Conservation (phyloP, 2,888 invertebrate species). For the Sphaerophoria rueppellii region DNA sequence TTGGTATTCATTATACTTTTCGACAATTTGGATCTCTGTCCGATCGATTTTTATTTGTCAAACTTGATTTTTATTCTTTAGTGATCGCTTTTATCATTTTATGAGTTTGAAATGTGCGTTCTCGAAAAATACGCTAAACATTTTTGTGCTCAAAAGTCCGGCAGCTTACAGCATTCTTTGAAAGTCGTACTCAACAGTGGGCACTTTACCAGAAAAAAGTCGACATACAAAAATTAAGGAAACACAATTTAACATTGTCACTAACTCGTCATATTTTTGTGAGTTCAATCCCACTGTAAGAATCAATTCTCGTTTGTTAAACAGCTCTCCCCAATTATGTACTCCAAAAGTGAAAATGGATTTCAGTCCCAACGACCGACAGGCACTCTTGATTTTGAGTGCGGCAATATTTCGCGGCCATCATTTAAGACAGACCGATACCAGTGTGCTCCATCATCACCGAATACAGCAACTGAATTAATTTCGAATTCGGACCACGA, state of each 20-base stretch:
- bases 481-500: slow-evolving; percentile 71
- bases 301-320: background rate
- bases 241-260: background rate
- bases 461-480: slow-evolving; percentile 47
- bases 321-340: slow-evolving; percentile 56
- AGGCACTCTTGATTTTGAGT: slow-evolving; percentile 34
- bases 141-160: slow-evolving; percentile 12
- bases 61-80: slow-evolving; percentile 52
- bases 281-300: background rate
- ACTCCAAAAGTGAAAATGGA: slow-evolving; percentile 66
- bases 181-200: background rate
- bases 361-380: slow-evolving; percentile 41
- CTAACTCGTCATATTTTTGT: too few relatives aligned
- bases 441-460: slow-evolving; percentile 19
- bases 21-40: slow-evolving; percentile 35
- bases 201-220: background rate
- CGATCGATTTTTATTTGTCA: slow-evolving; percentile 70
- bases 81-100: slow-evolving; percentile 34
- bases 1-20: slow-evolving; percentile 44
- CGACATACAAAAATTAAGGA: background rate
- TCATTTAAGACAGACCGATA: slow-evolving; percentile 28
- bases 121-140: slow-evolving; percentile 44
- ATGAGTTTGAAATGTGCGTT: slow-evolving; percentile 41
- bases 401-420: slow-evolving; percentile 58
- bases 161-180: slow-evolving; percentile 17